Evolutionary conservation across 2,797 vertebrate genomes (phyloP).

Genomic region (Channa striata): DNA sequence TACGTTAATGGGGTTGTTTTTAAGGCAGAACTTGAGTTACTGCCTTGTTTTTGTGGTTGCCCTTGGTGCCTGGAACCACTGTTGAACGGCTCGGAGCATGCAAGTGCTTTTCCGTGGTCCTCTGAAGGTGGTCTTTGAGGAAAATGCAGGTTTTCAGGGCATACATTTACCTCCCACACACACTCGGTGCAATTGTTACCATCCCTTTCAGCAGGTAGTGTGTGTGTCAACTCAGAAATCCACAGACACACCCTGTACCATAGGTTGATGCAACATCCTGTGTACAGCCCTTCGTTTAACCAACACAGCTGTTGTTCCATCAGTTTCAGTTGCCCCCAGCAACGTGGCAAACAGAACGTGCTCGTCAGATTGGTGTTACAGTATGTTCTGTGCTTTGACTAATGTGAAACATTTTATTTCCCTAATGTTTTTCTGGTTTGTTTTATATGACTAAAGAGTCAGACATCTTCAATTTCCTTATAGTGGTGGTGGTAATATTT

Average conservation of each 20-base stretch:
- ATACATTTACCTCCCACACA: constrained; percentile 6
- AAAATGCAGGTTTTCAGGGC: background rate
- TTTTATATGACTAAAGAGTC: background rate
- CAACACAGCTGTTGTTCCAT: constrained; percentile 25
- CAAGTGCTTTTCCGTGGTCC: background rate
- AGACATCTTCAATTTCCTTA: no score
- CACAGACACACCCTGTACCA: constrained; percentile 44
- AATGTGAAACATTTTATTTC: no score
- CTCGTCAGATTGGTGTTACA: background rate
- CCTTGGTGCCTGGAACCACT: constrained; percentile 44
- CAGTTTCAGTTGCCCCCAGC: constrained; percentile 25
- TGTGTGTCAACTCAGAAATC: constrained; percentile 29
- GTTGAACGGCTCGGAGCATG: constrained; percentile 23
- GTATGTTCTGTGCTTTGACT: background rate
- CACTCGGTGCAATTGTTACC: constrained; percentile 10
- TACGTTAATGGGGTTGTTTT: constrained; percentile 53
- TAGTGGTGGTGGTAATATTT: no score
- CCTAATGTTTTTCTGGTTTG: no score
- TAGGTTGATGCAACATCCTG: constrained; percentile 40
- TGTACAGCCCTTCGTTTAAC: constrained; percentile 21
- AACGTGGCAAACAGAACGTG: constrained; percentile 24
- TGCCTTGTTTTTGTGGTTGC: constrained; percentile 57
- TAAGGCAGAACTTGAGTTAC: constrained; percentile 59
- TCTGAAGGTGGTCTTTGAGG: background rate
- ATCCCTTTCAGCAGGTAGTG: constrained; percentile 12